Percentiles rank a stretch among this genome's conserved stretches.
Conservation (phyloP, 2,797 vertebrate genomes). For the Mallotus villosus region DNA sequence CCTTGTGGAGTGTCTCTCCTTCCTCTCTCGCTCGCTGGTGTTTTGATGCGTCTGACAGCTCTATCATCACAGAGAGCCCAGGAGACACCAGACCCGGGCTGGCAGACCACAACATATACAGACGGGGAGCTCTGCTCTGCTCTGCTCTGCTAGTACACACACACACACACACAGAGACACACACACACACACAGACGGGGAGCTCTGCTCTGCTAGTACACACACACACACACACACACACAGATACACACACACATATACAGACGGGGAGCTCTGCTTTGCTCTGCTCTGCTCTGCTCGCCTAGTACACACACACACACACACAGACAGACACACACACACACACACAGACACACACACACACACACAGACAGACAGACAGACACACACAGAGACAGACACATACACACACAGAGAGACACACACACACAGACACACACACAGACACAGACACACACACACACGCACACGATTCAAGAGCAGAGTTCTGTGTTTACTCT, state of each 20-base stretch:
- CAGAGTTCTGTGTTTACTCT: not conserved
- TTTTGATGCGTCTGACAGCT: slow-evolving; percentile 21
- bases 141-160: too few relatives aligned
- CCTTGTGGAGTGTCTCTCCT: not conserved
- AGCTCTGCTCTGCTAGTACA: not conserved
- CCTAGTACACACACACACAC: too few relatives aligned
- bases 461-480: not conserved
- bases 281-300: too few relatives aligned
- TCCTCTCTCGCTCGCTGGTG: not conserved
- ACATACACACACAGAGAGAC: not conserved
- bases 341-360: not conserved
- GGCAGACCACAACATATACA: slow-evolving; percentile 1
- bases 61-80: slow-evolving; percentile 7
- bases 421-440: not conserved
- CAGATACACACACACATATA: not conserved
- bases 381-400: not conserved
- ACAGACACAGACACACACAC: slow-evolving; percentile 4
- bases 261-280: too few relatives aligned
- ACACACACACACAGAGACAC: not conserved
- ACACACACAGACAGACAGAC: not conserved
- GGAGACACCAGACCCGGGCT: not conserved
- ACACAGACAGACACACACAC: too few relatives aligned
- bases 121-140: not conserved
- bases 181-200: not conserved
- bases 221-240: not conserved